Percentiles rank a stretch among this genome's conserved stretches.
Evolutionary conservation across 2,113 vertebrate species (phyloP).

Genomic region (Thinocorus orbignyianus): DNA sequence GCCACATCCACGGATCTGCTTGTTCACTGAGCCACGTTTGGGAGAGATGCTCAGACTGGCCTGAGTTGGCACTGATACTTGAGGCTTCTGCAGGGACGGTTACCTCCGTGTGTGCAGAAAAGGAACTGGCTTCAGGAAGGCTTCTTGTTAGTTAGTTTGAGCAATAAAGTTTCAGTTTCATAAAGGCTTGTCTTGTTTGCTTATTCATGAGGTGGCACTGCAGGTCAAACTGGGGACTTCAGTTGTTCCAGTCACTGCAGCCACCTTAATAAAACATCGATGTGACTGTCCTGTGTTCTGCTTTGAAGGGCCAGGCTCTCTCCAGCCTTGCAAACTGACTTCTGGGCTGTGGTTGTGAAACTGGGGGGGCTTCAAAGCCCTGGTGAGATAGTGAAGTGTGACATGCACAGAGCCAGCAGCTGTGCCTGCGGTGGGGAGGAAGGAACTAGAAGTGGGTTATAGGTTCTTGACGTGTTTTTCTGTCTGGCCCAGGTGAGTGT

Average conservation of each 20-base stretch:
- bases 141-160: background rate
- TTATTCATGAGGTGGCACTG: background rate
- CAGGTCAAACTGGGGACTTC: background rate
- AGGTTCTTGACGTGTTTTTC: background rate
- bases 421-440: background rate
- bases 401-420: background rate
- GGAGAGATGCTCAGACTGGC: background rate
- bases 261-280: rapidly evolving
- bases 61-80: background rate
- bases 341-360: background rate
- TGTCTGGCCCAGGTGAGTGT: rapidly evolving
- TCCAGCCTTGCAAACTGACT: background rate
- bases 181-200: background rate
- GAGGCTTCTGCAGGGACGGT: rapidly evolving
- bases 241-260: background rate
- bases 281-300: rapidly evolving
- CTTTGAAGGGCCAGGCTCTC: rapidly evolving
- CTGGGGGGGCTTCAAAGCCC: background rate
- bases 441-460: background rate
- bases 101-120: background rate
- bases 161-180: background rate
- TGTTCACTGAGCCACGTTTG: rapidly evolving
- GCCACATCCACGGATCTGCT: background rate
- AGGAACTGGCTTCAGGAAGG: background rate
- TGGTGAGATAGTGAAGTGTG: background rate